Evolutionary conservation across 2,797 vertebrate species (phyloP).

Genomic region (Etheostoma nigrum): DNA sequence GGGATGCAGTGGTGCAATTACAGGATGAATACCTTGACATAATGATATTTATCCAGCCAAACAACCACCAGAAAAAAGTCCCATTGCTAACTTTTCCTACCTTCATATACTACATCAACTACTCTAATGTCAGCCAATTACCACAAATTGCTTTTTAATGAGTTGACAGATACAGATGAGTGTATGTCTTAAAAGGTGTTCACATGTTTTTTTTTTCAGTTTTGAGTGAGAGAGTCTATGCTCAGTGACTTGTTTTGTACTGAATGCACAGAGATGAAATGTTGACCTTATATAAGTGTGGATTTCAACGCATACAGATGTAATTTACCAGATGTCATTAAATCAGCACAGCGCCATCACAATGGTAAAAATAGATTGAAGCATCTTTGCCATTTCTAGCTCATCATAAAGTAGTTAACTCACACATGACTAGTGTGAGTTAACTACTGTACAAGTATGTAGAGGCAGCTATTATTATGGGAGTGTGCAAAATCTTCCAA

Average conservation of each 20-base stretch:
- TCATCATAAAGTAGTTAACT: background rate
- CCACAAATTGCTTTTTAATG: background rate
- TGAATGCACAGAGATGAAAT: background rate
- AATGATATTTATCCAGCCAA: conserved; percentile 1
- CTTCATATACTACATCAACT: background rate
- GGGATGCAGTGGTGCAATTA: background rate
- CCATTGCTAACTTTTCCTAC: background rate
- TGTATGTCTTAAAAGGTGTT: background rate
- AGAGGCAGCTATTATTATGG: background rate
- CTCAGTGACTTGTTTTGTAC: background rate
- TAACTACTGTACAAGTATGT: too few species aligned
- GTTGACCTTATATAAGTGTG: background rate
- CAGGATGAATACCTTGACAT: background rate
- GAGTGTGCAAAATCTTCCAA: background rate
- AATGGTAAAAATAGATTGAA: background rate
- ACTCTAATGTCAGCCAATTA: background rate
- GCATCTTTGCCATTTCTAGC: background rate
- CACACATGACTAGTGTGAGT: background rate
- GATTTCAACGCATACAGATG: background rate
- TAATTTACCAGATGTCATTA: background rate
- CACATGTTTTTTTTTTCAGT: background rate
- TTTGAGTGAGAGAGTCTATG: background rate
- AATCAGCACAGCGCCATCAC: background rate
- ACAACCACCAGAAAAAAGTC: background rate
- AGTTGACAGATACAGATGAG: background rate